These are phyloP conservation scores for Biston stratarius DNA, from an alignment of 2,888 invertebrate genomes.

Conservation along the genomic window DNA sequence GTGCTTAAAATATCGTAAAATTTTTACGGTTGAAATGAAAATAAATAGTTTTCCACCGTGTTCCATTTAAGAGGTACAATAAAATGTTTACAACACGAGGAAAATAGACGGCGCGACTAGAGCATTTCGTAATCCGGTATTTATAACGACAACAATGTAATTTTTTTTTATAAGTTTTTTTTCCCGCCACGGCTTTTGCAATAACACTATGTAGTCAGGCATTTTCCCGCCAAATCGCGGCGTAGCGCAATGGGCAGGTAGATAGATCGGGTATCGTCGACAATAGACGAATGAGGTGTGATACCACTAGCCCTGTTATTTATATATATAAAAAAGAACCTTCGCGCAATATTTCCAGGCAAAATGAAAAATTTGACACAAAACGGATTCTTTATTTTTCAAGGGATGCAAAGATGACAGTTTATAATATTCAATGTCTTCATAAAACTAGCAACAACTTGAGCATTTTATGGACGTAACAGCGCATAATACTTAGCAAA, in stretches of 20 bases:
- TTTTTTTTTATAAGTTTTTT: background rate
- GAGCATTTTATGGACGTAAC: background rate
- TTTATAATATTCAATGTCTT: background rate
- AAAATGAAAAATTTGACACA: too few species aligned
- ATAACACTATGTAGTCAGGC: too few species aligned
- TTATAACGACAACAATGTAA: conserved; percentile 29
- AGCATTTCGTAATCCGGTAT: conserved; percentile 52
- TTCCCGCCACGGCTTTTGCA: too few species aligned
- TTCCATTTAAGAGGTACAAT: conserved; percentile 75
- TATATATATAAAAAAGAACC: too few species aligned
- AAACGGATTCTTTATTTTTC: too few species aligned
- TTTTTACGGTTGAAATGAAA: conserved; percentile 76
- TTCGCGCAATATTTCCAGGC: too few species aligned
- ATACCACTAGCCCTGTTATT: too few species aligned
- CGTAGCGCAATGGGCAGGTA: too few species aligned
- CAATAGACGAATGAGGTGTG: too few species aligned
- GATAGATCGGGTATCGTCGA: too few species aligned
- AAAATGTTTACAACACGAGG: conserved; percentile 73
- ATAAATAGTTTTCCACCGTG: conserved; percentile 79
- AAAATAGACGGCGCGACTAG: conserved; percentile 65
- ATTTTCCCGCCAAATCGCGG: too few species aligned
- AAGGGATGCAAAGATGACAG: background rate
- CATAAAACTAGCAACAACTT: conserved; percentile 2
- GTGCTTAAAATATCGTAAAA: conserved; percentile 81
- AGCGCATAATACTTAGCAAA: conserved; percentile 5